Base-by-base conservation (phyloP, 2,888 invertebrate genomes). In the Campoplex capitator region DNA sequence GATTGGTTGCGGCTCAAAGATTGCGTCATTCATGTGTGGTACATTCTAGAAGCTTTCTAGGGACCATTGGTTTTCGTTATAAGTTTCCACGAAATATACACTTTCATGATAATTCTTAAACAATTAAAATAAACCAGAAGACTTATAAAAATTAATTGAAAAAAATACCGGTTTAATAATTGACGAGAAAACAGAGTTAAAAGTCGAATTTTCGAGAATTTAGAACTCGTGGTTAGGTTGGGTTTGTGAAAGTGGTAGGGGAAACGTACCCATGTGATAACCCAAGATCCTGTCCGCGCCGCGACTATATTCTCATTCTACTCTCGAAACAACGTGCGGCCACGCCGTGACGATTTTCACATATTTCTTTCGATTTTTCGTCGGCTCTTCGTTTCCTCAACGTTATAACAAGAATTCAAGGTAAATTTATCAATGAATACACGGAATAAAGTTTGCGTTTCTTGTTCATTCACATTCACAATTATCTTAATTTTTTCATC, bases 301-400 rank as follows among this genome's bases (percentile, higher is more conserved):
- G 74, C 78, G 75, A 82, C 83, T 84, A 77, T 65, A 86, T 86
- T 83, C 83, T 89, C 89, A 89, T 88, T 90, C 85, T 85, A 76
- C 81, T 88, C 84, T 83, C 75, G 87, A 90, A 91, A 89, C 92
- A 92, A 91, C 92, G 92, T 91, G 91, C 88, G 84, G 85, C 88
- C 87, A 87, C 89, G 89, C 88, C 87, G 85, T 83, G 65, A 85
- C 89, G 91, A 92, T 89, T 89, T 90, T 91, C 90, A 89, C 70
- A 79, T 70, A 88, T 88, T 90, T 76, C 77, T 88, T 88, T 85
- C 85, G 81, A 74, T 75, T 82, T 73, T 86, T 86, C 85, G 87
- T 86, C 80, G 58, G 76, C 74, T n/a, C 35, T 48, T 76, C 45
- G 38, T 82, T 75, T 75, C 67, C 45, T 45, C 32, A 58, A 51